Evolutionary conservation across 2,797 vertebrate species (phyloP), one percentile per base, ranked within the genome.

Genomic region (Leptodactylus fallax): DNA sequence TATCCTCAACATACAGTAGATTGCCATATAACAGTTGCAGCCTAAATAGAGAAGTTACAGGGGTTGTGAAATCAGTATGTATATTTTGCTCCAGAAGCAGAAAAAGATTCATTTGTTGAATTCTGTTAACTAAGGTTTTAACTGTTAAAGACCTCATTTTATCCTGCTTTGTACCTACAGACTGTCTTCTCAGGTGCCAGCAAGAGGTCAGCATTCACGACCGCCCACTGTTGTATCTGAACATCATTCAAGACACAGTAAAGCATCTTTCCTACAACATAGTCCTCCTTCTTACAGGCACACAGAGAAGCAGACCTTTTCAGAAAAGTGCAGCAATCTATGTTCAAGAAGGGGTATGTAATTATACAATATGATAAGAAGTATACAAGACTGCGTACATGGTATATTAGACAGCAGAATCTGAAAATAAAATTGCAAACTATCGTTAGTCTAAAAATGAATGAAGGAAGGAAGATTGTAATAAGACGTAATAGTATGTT

Each of bases 241-340:
- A 0, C 7, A 3, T 25, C 81, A 69, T 74, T 79, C 63, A 63
- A 87, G 88, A 72, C 8, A 16, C 1, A 67, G 89, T 36, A 81
- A 7, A 90, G 11, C 21, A 45, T 69, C 65, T 36, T 47, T 19
- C 49, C 19, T 6, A 63, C 25, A 5, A 1, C 56, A 85, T 2
- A 61, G 17, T 10, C 87, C 83, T 13, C 60, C 89, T 14, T 7
- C 71, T 27, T 90, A 87, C 5, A 88, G 76, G n/a, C 45, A 17
- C 16, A 86, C 83, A 90, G 65, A 83, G 65, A 93, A 93, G 83
- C 90, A 91, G 56, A 87, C 89, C 27, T 90, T 90, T 84, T 93
- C 89, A 7, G 87, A 91, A 90, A 93, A 91, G 84, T 90, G 90
- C 86, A 91, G 90, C 79, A 90, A 90, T 85, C 82, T 93, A 86